A percentile compares a stretch with the other conserved stretches of the same genome.
phyloP scores from a whole-genome alignment of 2,888 invertebrate genomes.

The Chloromyia formosa region DNA sequence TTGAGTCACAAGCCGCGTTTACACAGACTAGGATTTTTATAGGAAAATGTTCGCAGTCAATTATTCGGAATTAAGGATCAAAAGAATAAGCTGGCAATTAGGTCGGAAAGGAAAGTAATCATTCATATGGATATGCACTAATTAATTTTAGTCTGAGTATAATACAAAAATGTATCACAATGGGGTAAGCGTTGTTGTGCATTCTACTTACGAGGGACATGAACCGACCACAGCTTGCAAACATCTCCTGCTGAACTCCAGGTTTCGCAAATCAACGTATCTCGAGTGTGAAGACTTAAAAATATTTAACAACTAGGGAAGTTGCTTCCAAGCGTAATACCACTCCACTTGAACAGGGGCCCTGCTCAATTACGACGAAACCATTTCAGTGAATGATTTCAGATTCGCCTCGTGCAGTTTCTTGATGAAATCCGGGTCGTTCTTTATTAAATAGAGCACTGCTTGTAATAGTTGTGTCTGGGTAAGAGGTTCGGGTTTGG shows the following conservation, averaged over 20 bases:
- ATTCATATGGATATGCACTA: too few relatives aligned
- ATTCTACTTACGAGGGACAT: too few relatives aligned
- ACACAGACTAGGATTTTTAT: not conserved
- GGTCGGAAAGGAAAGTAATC: too few relatives aligned
- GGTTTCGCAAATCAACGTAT: not conserved
- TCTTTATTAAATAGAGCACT: constrained; percentile 84
- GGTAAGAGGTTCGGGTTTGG: constrained; percentile 75
- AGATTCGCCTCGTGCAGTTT: constrained; percentile 93
- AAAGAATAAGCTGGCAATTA: too few relatives aligned
- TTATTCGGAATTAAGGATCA: too few relatives aligned
- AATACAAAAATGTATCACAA: too few relatives aligned
- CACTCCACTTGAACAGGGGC: not conserved
- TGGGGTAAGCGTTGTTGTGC: too few relatives aligned
- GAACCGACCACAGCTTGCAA: too few relatives aligned
- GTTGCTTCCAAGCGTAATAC: constrained; percentile 27
- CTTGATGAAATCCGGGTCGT: constrained; percentile 87
- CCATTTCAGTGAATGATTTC: constrained; percentile 79
- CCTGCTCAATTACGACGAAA: constrained; percentile 56
- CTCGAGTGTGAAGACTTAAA: constrained; percentile 8
- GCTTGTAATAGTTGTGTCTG: constrained; percentile 90
- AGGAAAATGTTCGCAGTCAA: too few relatives aligned
- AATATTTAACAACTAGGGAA: constrained; percentile 36
- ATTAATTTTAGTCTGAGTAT: too few relatives aligned
- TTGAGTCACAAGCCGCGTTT: not conserved
- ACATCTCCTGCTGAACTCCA: too few relatives aligned